Percentiles rank a stretch among this genome's conserved stretches.
Conservation (phyloP, 1,140 invertebrate genomes). For the Eciton burchellii region DNA sequence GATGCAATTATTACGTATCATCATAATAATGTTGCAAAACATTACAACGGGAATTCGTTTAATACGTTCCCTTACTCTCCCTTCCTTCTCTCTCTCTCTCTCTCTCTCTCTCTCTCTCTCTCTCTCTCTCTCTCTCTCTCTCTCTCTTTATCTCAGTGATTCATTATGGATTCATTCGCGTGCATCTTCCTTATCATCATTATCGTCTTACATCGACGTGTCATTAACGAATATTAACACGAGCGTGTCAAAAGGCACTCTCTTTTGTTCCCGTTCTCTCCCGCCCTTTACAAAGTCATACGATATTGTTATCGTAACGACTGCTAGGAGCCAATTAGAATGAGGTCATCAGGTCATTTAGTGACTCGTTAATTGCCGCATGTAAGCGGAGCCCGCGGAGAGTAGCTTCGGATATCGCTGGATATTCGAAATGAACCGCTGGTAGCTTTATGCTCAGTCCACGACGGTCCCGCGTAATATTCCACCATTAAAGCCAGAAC, state of each 20-base stretch:
- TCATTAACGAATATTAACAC: not conserved
- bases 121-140: too few species aligned
- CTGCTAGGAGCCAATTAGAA: not conserved
- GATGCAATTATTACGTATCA: slow-evolving; percentile 28
- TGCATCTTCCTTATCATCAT: not conserved
- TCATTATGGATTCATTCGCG: not conserved
- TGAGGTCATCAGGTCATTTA: slow-evolving; percentile 4
- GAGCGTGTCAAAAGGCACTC: not conserved
- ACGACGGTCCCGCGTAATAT: slow-evolving; percentile 47
- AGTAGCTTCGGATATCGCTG: not conserved
- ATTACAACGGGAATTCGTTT: not conserved
- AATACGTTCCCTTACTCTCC: too few species aligned
- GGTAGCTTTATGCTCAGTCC: slow-evolving; percentile 35
- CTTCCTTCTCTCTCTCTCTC: too few species aligned
- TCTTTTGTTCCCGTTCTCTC: not conserved
- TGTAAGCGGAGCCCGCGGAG: not conserved
- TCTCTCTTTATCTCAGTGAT: too few species aligned
- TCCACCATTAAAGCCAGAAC: slow-evolving; percentile 45
- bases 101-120: too few species aligned
- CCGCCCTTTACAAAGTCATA: not conserved
- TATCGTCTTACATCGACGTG: not conserved
- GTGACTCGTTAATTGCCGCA: slow-evolving; percentile 40
- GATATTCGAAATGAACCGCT: slow-evolving; percentile 37
- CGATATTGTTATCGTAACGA: not conserved
- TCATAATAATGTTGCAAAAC: not conserved